A percentile compares a stretch with the other conserved stretches of the same genome.
These are phyloP conservation scores for western clawed frog (Xenopus tropicalis) DNA, from an alignment of 2,113 vertebrate species.

Conservation along the genomic window DNA sequence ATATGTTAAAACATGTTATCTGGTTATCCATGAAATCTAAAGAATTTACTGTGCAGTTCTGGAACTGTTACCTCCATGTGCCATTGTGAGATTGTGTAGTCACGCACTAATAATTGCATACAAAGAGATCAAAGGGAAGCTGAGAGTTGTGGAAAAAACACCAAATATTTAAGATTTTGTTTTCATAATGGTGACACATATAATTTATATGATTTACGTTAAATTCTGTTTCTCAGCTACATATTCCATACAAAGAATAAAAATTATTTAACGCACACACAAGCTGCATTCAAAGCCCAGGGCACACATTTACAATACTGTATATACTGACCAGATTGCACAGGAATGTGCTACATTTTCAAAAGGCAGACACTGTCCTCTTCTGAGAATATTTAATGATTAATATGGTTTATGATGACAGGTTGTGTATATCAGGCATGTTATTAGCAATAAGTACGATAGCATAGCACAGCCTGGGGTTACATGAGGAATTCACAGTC, in stretches of 20 bases:
- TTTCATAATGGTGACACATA: not conserved
- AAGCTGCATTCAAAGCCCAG: too few species aligned
- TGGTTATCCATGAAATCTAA: conserved; percentile 23
- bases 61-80: conserved; percentile 6
- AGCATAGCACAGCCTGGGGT: too few species aligned
- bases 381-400: too few species aligned
- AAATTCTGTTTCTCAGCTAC: not conserved
- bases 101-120: conserved; percentile 22
- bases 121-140: conserved; percentile 16
- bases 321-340: too few species aligned
- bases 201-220: conserved; percentile 4
- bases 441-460: too few species aligned
- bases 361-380: too few species aligned
- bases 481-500: too few species aligned
- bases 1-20: conserved; percentile 36
- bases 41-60: conserved; percentile 12
- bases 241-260: not conserved
- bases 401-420: too few species aligned
- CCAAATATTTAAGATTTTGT: conserved; percentile 4
- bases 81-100: conserved; percentile 9
- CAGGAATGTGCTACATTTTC: too few species aligned
- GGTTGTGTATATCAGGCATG: too few species aligned
- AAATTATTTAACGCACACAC: not conserved
- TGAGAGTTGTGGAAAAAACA: not conserved
- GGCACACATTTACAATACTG: too few species aligned